Conservation (phyloP, 2,113 vertebrate genomes). For the Gulo gulo region DNA sequence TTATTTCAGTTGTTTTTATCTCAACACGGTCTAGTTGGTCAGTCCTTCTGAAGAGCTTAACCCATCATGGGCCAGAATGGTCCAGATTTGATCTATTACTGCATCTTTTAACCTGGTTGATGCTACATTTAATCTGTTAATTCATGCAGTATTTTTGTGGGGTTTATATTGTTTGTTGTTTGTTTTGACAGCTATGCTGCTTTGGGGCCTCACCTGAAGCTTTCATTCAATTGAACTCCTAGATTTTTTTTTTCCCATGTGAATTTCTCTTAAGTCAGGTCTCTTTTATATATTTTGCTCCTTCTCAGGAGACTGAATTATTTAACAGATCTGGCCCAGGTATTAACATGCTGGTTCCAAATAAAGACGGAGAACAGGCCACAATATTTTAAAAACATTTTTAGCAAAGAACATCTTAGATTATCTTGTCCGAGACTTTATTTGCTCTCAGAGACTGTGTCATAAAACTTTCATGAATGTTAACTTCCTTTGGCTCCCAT, state of each 20-base stretch:
- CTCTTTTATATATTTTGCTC: slow-evolving; percentile 18
- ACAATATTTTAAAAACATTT: slow-evolving; percentile 47
- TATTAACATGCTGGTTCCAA: neutral
- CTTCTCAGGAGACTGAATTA: slow-evolving; percentile 31
- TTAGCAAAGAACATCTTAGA: slow-evolving; percentile 34
- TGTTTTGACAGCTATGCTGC: neutral
- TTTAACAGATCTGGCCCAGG: slow-evolving; percentile 18
- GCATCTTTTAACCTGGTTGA: neutral
- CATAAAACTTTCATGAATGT: slow-evolving; percentile 53
- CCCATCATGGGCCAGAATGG: too few species aligned
- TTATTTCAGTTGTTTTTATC: neutral
- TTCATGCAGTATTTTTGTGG: neutral
- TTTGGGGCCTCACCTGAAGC: neutral
- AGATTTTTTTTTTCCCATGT: neutral
- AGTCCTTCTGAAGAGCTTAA: neutral
- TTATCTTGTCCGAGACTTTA: slow-evolving; percentile 27
- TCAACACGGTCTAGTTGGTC: neutral
- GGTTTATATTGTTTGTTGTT: neutral
- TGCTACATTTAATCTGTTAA: neutral
- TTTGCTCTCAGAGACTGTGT: neutral
- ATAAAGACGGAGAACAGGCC: neutral
- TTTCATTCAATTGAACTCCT: neutral
- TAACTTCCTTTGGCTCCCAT: neutral
- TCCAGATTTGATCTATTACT: neutral
- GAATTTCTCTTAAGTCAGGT: slow-evolving; percentile 15